phyloP scores from a whole-genome alignment of 2,797 vertebrate species.

The Malacoctenus gilli region DNA sequence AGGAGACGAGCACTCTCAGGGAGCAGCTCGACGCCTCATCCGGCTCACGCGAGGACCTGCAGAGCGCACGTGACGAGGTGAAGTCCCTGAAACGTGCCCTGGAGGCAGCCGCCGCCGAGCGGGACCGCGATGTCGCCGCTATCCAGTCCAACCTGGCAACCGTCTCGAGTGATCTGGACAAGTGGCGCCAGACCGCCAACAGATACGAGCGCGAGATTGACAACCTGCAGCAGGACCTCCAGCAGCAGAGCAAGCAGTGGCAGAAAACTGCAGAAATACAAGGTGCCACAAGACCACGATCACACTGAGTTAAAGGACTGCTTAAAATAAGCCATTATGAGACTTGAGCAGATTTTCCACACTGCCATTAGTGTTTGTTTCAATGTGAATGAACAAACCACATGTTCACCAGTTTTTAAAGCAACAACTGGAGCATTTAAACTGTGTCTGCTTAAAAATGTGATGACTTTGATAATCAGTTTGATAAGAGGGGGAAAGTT shows the following conservation, averaged over 20 bases:
- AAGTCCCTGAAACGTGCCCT: constrained; percentile 87
- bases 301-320: too few relatives aligned
- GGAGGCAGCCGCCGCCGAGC: constrained; percentile 84
- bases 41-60: constrained; percentile 81
- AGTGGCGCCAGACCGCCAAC: constrained; percentile 88
- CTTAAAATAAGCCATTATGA: too few relatives aligned
- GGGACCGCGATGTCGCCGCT: constrained; percentile 85
- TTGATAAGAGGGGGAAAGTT: too few relatives aligned
- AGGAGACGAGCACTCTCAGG: constrained; percentile 85
- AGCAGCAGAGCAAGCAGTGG: constrained; percentile 89
- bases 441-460: too few relatives aligned
- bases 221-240: constrained; percentile 86
- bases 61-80: constrained; percentile 87
- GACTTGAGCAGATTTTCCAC: too few relatives aligned
- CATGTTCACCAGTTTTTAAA: too few relatives aligned
- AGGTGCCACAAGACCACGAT: constrained; percentile 80
- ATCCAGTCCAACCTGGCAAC: constrained; percentile 87
- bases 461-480: too few relatives aligned
- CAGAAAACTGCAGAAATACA: constrained; percentile 89
- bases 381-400: too few relatives aligned
- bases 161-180: constrained; percentile 87
- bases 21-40: constrained; percentile 87
- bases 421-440: too few relatives aligned
- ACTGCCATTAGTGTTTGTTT: too few relatives aligned
- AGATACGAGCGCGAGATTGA: constrained; percentile 89